Evolutionary conservation across 1,140 invertebrate species (phyloP), one percentile per base, ranked within the genome.

Genomic region (Drosophila subpulchrella): DNA sequence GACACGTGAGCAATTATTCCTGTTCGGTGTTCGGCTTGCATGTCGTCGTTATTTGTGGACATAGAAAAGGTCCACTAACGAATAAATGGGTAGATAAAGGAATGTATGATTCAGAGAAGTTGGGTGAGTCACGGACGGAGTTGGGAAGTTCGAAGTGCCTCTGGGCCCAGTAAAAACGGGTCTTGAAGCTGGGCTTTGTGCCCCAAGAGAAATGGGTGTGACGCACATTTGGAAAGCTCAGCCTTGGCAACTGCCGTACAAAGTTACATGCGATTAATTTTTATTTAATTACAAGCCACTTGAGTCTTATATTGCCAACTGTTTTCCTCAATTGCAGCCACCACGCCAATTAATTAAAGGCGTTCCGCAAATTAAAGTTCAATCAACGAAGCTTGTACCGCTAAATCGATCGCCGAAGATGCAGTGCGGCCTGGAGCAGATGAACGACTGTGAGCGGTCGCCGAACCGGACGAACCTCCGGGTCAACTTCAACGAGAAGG

Each of bases 401-500:
- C 48, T 46, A 13, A 55, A 55, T 44, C 60, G 32, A 63, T 15
- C 51, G 38, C 8, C 47, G 15, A 91, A 92, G 46, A 92, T 92
- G 92, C 92, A 92, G 83, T 92, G 92, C 75, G 84, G 92, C 44
- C 50, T 92, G 63, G 91, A 92, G 54, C 90, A 92, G 73, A 91
- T 92, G 86, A 92, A 92, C 61, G 92, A 92, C 58, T 92, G 91
- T 30, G 96, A 96, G 91, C 94, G 95, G 73, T 97, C 95, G 88
- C 96, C 95, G 24, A 95, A 96, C 57, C 96, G 96, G 90, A 94
- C 95, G 44, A 96, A 96, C 81, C 94, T 97, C 32, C 96, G 97
- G 84, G 97, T 98, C 60, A 97, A 97, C 91, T 98, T 98, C 92
- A 97, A 95, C 71, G 96, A 97, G 81, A 97, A 97, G 92, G 96